phyloP scores from a whole-genome alignment of 2,888 invertebrate genomes.

The Lutraria lutraria region DNA sequence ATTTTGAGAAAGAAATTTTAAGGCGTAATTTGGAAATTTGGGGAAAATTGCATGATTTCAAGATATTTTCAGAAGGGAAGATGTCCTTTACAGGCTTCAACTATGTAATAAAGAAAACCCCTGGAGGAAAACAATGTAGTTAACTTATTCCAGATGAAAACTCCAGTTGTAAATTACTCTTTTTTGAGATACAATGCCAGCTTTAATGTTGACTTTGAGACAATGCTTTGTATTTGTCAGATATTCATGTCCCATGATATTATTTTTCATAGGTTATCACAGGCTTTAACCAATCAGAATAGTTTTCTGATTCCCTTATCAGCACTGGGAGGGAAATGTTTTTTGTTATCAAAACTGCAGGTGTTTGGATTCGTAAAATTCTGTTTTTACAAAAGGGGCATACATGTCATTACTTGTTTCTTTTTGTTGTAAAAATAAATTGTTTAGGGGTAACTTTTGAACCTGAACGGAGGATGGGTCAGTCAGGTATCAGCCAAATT shows the following conservation, averaged over 20 bases:
- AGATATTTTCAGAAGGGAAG: too few relatives aligned
- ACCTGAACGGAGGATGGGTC: background rate
- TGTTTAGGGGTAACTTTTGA: background rate
- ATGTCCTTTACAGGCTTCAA: too few relatives aligned
- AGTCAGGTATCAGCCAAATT: background rate
- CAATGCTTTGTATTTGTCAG: background rate
- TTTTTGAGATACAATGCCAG: background rate
- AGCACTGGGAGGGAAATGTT: background rate
- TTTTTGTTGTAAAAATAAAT: constrained; percentile 1
- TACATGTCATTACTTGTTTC: background rate
- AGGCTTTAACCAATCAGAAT: background rate
- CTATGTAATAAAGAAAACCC: too few relatives aligned
- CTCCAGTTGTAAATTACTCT: too few relatives aligned
- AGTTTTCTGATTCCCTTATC: background rate
- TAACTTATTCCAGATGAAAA: too few relatives aligned
- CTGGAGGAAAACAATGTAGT: too few relatives aligned
- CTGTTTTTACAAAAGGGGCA: background rate
- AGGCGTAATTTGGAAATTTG: too few relatives aligned
- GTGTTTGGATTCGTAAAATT: background rate
- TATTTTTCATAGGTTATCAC: background rate
- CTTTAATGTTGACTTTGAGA: background rate
- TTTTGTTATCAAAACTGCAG: background rate
- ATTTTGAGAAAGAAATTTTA: too few relatives aligned
- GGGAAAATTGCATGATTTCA: too few relatives aligned
- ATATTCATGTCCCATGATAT: background rate